Evolutionary conservation across 1,140 invertebrate genomes (phyloP).

Genomic region (Drosophila ohnishii): DNA sequence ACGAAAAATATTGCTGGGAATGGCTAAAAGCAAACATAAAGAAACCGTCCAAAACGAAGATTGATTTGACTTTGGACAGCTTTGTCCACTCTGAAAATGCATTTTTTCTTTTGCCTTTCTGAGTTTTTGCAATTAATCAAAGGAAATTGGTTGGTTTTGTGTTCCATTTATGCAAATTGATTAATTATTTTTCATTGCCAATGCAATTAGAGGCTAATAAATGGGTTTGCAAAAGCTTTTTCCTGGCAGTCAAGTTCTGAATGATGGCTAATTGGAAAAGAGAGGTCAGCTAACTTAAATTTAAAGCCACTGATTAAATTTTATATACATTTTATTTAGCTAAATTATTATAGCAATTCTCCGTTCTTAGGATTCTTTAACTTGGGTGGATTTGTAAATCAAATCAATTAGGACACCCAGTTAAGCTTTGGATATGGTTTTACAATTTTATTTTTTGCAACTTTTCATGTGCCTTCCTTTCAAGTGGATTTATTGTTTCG

Average conservation of each 20-base stretch:
- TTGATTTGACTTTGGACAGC: constrained; percentile 65
- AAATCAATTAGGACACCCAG: constrained; percentile 5
- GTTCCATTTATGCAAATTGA: constrained; percentile 46
- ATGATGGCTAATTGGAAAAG: constrained; percentile 5
- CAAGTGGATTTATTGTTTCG: constrained; percentile 79
- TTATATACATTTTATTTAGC: not conserved
- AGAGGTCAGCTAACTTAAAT: not conserved
- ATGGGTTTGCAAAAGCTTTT: constrained; percentile 50
- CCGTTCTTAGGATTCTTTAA: not conserved
- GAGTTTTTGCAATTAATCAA: constrained; percentile 67
- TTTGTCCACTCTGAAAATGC: constrained; percentile 65
- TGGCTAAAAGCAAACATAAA: not conserved
- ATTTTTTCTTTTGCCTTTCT: constrained; percentile 37
- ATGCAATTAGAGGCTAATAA: constrained; percentile 74
- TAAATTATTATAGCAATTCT: not conserved
- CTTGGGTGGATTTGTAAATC: not conserved
- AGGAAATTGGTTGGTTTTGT: constrained; percentile 45
- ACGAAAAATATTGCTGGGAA: not conserved
- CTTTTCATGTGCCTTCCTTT: constrained; percentile 14
- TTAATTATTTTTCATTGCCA: constrained; percentile 66
- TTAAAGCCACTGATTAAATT: not conserved
- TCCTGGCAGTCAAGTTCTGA: constrained; percentile 7
- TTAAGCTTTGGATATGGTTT: constrained; percentile 4
- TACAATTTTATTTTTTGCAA: constrained; percentile 5
- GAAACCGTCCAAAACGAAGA: constrained; percentile 61